phyloP scores from a whole-genome alignment of 2,797 vertebrate genomes.

The Carapus acus region DNA sequence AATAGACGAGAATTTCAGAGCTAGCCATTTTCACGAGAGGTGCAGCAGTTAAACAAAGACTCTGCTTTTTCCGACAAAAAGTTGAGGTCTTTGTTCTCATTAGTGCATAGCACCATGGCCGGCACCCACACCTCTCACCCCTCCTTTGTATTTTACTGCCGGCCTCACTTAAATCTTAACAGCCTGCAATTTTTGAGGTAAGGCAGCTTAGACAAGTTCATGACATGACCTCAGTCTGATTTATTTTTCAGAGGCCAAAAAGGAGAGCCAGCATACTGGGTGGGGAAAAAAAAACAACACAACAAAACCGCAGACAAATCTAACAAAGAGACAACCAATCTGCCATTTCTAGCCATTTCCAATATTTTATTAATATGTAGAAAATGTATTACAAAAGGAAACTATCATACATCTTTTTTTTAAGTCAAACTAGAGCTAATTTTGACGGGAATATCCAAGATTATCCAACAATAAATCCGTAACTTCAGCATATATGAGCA shows the following conservation, averaged over 20 bases:
- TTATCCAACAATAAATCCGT: constrained; percentile 67
- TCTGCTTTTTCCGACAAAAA: too few species aligned
- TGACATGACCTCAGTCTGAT: constrained; percentile 10
- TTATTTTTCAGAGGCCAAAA: constrained; percentile 27
- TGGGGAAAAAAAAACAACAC: neutral
- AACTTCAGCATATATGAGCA: constrained; percentile 60
- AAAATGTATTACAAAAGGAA: constrained; percentile 99
- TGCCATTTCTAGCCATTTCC: constrained; percentile 64
- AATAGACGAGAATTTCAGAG: too few species aligned
- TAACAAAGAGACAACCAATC: too few species aligned
- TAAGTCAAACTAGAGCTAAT: constrained; percentile 92
- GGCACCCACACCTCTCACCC: constrained; percentile 21
- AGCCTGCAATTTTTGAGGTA: constrained; percentile 40
- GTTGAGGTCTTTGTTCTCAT: too few species aligned
- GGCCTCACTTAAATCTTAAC: constrained; percentile 36
- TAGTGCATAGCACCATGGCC: too few species aligned
- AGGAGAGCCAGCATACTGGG: too few species aligned
- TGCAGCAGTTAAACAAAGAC: too few species aligned
- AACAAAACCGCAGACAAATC: constrained; percentile 4
- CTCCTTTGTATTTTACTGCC: constrained; percentile 16
- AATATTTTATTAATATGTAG: constrained; percentile 99
- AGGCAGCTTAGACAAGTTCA: constrained; percentile 36
- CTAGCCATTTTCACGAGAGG: too few species aligned
- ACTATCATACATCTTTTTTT: constrained; percentile 96
- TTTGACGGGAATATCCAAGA: constrained; percentile 72